Conservation (phyloP, 30 jellyfish, hydroid and myxozoan species). For the Turritopsis rubra region DNA sequence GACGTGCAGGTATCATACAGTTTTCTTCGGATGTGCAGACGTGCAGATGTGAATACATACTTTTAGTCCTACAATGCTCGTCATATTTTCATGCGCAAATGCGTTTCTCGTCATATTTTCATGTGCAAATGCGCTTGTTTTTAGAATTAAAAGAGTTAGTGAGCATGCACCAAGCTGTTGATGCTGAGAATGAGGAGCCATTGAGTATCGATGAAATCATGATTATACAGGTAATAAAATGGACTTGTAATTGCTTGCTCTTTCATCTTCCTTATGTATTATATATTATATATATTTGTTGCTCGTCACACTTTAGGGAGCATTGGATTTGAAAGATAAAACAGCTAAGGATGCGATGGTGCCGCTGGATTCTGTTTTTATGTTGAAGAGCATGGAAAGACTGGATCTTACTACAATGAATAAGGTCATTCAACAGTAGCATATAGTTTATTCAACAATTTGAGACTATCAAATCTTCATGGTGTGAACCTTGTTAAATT, state of each 20-base stretch:
- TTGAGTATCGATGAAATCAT: conserved; percentile 34
- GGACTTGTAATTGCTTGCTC: neutral
- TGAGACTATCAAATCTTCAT: too few relatives aligned
- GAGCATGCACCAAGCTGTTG: conserved; percentile 31
- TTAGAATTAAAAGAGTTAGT: conserved; percentile 37
- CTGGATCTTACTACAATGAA: conserved; percentile 32
- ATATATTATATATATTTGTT: neutral
- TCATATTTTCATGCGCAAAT: too few relatives aligned
- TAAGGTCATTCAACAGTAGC: too few relatives aligned
- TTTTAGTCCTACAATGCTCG: too few relatives aligned
- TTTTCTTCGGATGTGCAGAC: too few relatives aligned
- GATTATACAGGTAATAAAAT: conserved; percentile 22
- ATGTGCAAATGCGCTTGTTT: too few relatives aligned
- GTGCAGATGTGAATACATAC: too few relatives aligned
- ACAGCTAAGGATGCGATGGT: conserved; percentile 41
- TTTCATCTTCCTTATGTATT: neutral
- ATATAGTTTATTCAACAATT: neutral
- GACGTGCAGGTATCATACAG: conserved; percentile 52
- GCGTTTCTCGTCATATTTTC: too few relatives aligned
- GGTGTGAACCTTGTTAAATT: too few relatives aligned
- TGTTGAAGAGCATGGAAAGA: conserved; percentile 5
- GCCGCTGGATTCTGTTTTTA: conserved; percentile 28
- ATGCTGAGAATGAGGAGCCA: conserved; percentile 41
- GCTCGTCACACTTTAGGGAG: conserved; percentile 24
- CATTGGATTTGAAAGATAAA: conserved; percentile 31